These are phyloP conservation scores for Neotragus moschatus DNA, from an alignment of 2,113 vertebrate genomes.

Conservation along the genomic window DNA sequence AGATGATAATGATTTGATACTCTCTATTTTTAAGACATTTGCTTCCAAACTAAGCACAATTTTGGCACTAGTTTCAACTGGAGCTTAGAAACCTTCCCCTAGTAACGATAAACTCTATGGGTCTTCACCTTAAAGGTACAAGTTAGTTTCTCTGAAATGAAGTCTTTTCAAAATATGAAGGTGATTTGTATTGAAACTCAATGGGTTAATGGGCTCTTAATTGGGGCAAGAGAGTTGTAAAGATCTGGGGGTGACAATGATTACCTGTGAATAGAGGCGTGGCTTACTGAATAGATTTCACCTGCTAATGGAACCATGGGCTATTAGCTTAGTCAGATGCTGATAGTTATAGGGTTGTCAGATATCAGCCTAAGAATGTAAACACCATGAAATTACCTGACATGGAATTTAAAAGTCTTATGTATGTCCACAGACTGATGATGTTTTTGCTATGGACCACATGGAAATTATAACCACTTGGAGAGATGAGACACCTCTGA, in stretches of 20 bases:
- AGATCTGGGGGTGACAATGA: background rate
- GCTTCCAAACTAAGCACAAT: background rate
- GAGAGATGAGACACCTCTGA: background rate
- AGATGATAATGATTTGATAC: background rate
- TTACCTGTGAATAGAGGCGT: background rate
- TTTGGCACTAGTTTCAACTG: background rate
- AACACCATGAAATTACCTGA: background rate
- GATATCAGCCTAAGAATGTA: background rate
- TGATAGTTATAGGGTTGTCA: background rate
- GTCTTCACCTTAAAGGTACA: background rate
- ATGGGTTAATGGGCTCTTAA: background rate
- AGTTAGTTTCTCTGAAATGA: background rate
- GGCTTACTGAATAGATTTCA: background rate
- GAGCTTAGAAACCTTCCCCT: background rate
- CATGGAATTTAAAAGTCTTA: background rate
- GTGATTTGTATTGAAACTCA: background rate
- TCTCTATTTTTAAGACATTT: background rate
- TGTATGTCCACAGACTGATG: background rate
- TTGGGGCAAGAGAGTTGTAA: background rate
- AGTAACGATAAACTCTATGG: background rate
- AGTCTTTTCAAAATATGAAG: background rate
- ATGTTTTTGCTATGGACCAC: background rate
- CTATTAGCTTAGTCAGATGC: too few relatives aligned
- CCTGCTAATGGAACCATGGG: too few relatives aligned
- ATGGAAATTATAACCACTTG: background rate